Conservation (phyloP, 2,113 vertebrate genomes). For the Catharus minimus region DNA sequence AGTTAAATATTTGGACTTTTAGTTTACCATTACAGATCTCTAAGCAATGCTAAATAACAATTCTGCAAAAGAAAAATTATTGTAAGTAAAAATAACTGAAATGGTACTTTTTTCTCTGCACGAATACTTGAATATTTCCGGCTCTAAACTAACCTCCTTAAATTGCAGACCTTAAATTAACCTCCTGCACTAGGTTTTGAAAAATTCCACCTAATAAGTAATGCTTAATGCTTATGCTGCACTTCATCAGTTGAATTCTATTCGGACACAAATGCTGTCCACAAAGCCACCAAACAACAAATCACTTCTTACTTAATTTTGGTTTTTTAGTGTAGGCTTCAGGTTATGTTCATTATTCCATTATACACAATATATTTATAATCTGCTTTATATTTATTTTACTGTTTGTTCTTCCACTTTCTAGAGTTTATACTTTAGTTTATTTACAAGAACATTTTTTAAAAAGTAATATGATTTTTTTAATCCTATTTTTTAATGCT, state of each 20-base stretch:
- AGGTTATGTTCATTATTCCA: not conserved
- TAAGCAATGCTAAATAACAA: not conserved
- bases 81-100: not conserved
- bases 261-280: not conserved
- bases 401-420: not conserved
- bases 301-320: not conserved
- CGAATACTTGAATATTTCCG: not conserved
- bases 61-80: not conserved
- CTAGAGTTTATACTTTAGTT: not conserved
- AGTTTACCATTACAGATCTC: not conserved
- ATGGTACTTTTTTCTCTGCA: not conserved
- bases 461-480: rapidly evolving
- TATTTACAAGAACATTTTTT: not conserved
- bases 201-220: not conserved
- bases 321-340: not conserved
- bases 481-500: not conserved
- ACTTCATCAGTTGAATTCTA: not conserved
- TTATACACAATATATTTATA: not conserved
- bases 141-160: not conserved
- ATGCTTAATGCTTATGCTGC: not conserved
- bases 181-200: not conserved
- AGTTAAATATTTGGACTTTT: not conserved
- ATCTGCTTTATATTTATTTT: not conserved
- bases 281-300: not conserved
- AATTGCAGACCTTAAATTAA: not conserved